These are phyloP conservation scores for Rhineura floridana DNA, from an alignment of 2,113 vertebrate species.

Conservation along the genomic window DNA sequence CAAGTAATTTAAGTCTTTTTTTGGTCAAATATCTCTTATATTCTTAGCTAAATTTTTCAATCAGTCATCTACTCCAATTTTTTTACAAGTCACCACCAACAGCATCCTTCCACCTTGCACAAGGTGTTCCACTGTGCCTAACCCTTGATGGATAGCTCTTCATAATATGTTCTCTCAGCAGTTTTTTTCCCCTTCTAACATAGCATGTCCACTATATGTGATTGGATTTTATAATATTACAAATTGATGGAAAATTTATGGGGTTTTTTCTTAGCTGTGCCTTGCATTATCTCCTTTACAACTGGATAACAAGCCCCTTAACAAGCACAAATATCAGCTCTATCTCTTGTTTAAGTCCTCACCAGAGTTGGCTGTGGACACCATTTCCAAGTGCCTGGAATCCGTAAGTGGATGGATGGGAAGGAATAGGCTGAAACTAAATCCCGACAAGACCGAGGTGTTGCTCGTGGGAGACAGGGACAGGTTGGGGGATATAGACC, in stretches of 20 bases:
- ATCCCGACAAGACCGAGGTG: no score
- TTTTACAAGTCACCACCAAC: not conserved
- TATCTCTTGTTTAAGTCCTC: no score
- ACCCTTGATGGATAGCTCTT: not conserved
- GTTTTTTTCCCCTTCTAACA: not conserved
- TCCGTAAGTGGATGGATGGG: no score
- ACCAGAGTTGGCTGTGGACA: no score
- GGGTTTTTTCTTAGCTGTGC: not conserved
- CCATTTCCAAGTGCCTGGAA: no score
- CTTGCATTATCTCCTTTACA: not conserved
- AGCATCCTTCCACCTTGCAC: not conserved
- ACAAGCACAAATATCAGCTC: constrained; percentile 8
- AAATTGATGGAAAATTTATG: constrained; percentile 10
- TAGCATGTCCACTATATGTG: not conserved
- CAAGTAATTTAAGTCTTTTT: no score
- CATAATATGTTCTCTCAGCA: constrained; percentile 1
- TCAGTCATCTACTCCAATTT: not conserved
- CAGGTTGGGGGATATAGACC: no score
- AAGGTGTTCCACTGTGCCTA: not conserved
- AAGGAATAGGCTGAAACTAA: no score
- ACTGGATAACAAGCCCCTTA: not conserved
- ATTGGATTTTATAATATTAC: constrained; percentile 6
- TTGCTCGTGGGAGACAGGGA: no score
- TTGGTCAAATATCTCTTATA: not conserved
- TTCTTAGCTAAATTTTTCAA: not conserved